Evolutionary conservation across 2,113 vertebrate genomes (phyloP).

Genomic region (Nettapus auritus): DNA sequence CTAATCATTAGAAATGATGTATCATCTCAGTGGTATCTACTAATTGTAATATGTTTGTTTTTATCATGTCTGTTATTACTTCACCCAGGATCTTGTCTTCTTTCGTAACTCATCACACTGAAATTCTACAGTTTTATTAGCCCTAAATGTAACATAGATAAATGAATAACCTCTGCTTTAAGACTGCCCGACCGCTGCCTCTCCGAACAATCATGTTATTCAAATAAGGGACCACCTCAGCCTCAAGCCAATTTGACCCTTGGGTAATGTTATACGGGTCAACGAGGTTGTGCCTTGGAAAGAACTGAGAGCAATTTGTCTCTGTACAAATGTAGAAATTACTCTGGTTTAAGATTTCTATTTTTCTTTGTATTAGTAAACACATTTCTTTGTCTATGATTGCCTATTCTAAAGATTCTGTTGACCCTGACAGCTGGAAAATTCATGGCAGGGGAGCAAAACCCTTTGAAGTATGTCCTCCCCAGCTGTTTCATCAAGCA

Average conservation of each 20-base stretch:
- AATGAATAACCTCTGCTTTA: background rate
- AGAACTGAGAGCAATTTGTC: background rate
- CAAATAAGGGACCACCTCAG: background rate
- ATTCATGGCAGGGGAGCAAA: background rate
- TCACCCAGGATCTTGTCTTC: background rate
- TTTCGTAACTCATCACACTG: background rate
- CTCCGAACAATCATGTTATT: background rate
- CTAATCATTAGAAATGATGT: background rate
- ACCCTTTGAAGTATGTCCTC: background rate
- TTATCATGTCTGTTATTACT: background rate
- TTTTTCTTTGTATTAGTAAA: background rate
- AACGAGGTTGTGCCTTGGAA: background rate
- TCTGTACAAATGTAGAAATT: background rate
- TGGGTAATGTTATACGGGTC: background rate
- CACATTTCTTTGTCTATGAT: background rate
- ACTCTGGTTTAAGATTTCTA: background rate
- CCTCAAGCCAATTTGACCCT: background rate
- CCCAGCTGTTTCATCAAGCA: background rate
- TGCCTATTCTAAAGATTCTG: background rate
- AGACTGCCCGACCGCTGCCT: background rate
- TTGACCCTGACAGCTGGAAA: background rate
- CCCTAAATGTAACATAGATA: background rate
- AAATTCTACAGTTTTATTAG: background rate
- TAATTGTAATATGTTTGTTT: background rate
- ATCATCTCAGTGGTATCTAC: background rate